phyloP scores from a whole-genome alignment of 2,888 invertebrate species.

The Andrena dorsata region DNA sequence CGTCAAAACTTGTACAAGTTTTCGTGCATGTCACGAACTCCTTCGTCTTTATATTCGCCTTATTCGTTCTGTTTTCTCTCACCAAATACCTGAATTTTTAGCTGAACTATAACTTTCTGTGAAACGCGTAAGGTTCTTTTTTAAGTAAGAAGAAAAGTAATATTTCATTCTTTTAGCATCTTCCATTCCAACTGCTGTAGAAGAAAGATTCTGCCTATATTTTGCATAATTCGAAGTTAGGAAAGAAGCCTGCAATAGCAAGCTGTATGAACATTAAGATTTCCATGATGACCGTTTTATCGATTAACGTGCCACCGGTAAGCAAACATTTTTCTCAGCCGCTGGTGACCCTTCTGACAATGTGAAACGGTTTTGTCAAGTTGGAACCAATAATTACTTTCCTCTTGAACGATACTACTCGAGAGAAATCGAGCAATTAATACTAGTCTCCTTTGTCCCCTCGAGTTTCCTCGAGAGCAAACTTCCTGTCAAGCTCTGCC shows the following conservation, averaged over 20 bases:
- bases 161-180: no score
- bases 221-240: no score
- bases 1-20: slow-evolving; percentile 66
- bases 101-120: no score
- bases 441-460: slow-evolving; percentile 68
- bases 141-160: no score
- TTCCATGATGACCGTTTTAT: slow-evolving; percentile 9
- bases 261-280: neutral
- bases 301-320: slow-evolving; percentile 48
- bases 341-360: slow-evolving; percentile 49
- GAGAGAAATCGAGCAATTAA: slow-evolving; percentile 74
- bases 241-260: no score
- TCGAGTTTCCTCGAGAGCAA: slow-evolving; percentile 66
- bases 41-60: no score
- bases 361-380: slow-evolving; percentile 62
- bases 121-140: no score
- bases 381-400: slow-evolving; percentile 72
- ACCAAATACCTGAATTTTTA: no score
- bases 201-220: no score
- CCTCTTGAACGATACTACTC: slow-evolving; percentile 56
- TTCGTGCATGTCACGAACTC: slow-evolving; percentile 3
- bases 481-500: slow-evolving; percentile 63
- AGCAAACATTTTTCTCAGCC: slow-evolving; percentile 57
- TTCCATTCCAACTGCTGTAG: no score
- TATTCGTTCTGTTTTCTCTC: no score